phyloP scores from a whole-genome alignment of 2,888 invertebrate species.

The Plebejus melissa region DNA sequence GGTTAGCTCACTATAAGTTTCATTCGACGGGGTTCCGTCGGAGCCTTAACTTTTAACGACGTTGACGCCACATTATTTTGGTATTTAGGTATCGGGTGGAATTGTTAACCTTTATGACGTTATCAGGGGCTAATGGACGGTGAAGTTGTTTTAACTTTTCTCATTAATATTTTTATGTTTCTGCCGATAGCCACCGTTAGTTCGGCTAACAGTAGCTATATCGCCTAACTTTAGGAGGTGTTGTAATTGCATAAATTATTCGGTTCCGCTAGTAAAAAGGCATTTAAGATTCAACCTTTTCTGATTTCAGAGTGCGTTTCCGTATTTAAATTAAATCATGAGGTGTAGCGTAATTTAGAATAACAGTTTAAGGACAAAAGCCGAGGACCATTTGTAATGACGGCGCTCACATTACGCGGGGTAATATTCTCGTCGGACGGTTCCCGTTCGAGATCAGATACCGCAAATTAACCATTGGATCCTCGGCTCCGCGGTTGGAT shows the following conservation, averaged over 20 bases:
- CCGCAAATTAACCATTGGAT: conserved; percentile 66
- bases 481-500: conserved; percentile 51
- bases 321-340: not conserved
- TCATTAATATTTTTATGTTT: conserved; percentile 9
- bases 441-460: conserved; percentile 33
- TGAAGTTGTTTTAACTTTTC: conserved; percentile 15
- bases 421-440: conserved; percentile 44
- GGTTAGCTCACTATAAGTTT: conserved; percentile 28
- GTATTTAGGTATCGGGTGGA: conserved; percentile 9
- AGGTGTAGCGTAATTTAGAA: conserved; percentile 3
- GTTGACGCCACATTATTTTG: conserved; percentile 24
- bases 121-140: conserved; percentile 9
- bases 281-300: not conserved
- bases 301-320: not conserved
- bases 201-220: not conserved
- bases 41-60: conserved; percentile 24
- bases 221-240: not conserved
- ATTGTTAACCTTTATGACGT: conserved; percentile 18
- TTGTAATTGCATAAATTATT: not conserved
- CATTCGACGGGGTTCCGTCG: conserved; percentile 18
- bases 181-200: not conserved
- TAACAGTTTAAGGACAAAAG: conserved; percentile 15
- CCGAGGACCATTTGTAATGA: not conserved
- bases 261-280: not conserved
- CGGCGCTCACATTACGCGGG: conserved; percentile 22